Base-by-base conservation (phyloP, 2,797 vertebrate genomes). In the Cyprinodon diabolis region DNA sequence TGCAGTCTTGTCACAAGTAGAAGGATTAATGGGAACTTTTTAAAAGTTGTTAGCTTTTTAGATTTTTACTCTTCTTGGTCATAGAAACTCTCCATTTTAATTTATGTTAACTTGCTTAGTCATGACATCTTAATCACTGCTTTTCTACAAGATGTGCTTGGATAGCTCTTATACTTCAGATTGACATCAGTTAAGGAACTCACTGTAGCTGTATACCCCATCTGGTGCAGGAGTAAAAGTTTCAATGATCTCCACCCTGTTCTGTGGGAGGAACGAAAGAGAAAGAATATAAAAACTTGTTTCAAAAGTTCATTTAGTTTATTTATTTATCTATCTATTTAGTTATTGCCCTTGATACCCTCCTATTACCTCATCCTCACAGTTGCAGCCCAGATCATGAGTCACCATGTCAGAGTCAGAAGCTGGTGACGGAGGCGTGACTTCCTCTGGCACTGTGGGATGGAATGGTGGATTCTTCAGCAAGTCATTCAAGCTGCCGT, bases 401-500 rank as follows among this genome's bases (percentile, higher is more conserved):
- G 91, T 90, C 43, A 84, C 79, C 4, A 92, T 79, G 6, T 91
- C 87, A 0, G 91, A 1, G 84, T 30, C 69, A 0, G 88, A 76
- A 1, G 84, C 90, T 75, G 75, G 94, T 0, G 78, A 88, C 0
- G 98, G 97, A 14, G 95, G 75, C 8, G 96, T 92, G 83, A 98
- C 95, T 90, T 99, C 98, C 71, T 97, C 93, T 0, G 96, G 96
- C 87, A 95, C 92, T 52, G 71, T 76, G 37, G 98, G 97, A 17
- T 90, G 93, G 83, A 93, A 95, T 5, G 92, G 89, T 13, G 96
- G 96, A 5, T 89, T 93, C 48, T 93, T 94, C 25, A 99, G 85
- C 69, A 99, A 87, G 77, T 96, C 95, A 80, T 99, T 99, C 87
- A 99, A 88, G 87, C 97, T 98, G 85, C 98, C 98, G 0, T 98